Conservation (phyloP, 2,113 vertebrate species). For the Cephalopholis sonnerati region DNA sequence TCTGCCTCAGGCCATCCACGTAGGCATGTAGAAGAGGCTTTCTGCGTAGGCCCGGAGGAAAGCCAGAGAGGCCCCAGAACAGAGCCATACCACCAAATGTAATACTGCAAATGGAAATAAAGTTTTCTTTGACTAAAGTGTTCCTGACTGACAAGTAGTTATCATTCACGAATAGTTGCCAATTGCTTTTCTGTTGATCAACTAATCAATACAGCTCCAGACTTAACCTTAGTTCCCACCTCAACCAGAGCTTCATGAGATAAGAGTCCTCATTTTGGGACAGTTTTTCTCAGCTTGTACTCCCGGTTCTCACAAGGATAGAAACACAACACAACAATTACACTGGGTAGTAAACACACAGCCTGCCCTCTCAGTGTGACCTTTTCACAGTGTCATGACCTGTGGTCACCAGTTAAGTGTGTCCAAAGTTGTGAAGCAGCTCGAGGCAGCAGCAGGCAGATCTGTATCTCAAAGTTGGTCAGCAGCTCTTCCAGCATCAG, state of each 20-base stretch:
- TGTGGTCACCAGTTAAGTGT: conserved; percentile 15
- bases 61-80: too few species aligned
- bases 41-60: too few species aligned
- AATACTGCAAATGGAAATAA: too few species aligned
- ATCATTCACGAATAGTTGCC: background rate
- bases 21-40: too few species aligned
- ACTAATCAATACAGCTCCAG: background rate
- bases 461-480: conserved; percentile 18
- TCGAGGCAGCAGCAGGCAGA: conserved; percentile 22
- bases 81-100: too few species aligned
- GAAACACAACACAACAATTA: background rate
- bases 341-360: background rate
- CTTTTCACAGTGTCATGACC: conserved; percentile 6
- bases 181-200: background rate
- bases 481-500: conserved; percentile 15
- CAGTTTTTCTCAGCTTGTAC: background rate
- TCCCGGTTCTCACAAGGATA: background rate
- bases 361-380: background rate
- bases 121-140: too few species aligned
- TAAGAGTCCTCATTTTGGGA: background rate
- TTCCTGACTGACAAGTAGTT: too few species aligned
- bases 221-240: background rate
- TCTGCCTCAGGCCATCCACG: too few species aligned
- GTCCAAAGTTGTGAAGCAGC: conserved; percentile 14
- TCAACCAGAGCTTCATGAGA: background rate